A percentile compares a stretch with the other conserved stretches of the same genome.
Conservation (phyloP, 30 jellyfish, hydroid and myxozoan species). For the Aurelia sp. region DNA sequence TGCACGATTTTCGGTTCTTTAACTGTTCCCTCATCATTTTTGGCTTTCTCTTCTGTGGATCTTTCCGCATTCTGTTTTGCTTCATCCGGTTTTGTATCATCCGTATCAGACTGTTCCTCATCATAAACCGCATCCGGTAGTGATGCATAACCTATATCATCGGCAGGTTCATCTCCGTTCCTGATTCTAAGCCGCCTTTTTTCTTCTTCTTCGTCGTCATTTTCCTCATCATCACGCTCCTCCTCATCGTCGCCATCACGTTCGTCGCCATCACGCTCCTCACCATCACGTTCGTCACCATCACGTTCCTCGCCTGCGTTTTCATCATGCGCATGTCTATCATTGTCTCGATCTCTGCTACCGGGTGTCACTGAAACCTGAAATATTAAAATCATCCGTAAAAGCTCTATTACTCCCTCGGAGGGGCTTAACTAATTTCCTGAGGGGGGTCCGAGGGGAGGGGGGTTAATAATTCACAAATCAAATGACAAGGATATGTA, state of each 20-base stretch:
- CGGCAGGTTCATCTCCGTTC: conserved; percentile 20
- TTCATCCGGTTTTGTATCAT: not conserved
- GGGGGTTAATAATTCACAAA: too few relatives aligned
- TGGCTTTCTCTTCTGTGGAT: too few relatives aligned
- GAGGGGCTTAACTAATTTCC: too few relatives aligned
- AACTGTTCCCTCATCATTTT: not conserved
- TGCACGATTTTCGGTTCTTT: not conserved
- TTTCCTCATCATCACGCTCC: conserved; percentile 6
- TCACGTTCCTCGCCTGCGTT: not conserved
- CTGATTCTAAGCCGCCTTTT: conserved; percentile 4
- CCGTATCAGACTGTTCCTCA: conserved; percentile 35
- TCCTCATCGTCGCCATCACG: not conserved
- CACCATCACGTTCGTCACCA: not conserved
- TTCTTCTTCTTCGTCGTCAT: conserved; percentile 8
- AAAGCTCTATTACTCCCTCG: too few relatives aligned
- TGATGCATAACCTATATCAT: not conserved
- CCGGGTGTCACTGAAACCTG: conserved; percentile 9
- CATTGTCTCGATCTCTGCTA: not conserved
- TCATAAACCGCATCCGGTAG: conserved; percentile 52
- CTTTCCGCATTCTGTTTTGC: not conserved
- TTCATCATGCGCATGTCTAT: not conserved
- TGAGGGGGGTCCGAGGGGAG: too few relatives aligned
- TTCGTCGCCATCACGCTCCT: not conserved
- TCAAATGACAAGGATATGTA: too few relatives aligned
- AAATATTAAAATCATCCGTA: not conserved